phyloP scores from a whole-genome alignment of 2,113 vertebrate species.

The Pardalotus punctatus region DNA sequence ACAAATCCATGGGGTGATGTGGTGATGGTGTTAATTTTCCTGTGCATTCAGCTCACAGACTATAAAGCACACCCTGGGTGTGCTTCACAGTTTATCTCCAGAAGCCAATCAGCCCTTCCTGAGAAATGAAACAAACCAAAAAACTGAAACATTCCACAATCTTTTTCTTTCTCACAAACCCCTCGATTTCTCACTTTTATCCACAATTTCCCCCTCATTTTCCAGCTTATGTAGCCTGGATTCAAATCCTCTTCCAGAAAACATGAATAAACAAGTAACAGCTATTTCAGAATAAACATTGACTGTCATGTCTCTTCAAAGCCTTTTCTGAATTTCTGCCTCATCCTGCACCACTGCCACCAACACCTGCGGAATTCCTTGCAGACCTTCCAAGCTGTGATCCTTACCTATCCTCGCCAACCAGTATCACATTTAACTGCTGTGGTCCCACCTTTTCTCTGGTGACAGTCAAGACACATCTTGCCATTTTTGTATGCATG shows the following conservation, averaged over 20 bases:
- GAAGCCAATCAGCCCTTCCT: not conserved
- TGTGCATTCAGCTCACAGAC: not conserved
- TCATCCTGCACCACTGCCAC: not conserved
- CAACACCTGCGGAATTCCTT: not conserved
- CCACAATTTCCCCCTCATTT: not conserved
- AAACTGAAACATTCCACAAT: not conserved
- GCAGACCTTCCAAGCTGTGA: not conserved
- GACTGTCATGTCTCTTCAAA: not conserved
- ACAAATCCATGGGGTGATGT: not conserved
- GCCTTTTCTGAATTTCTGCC: not conserved
- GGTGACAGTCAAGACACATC: not conserved
- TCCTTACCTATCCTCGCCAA: not conserved
- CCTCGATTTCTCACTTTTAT: not conserved
- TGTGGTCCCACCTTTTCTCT: not conserved
- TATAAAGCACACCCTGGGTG: not conserved
- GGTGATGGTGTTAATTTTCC: not conserved
- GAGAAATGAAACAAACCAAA: not conserved
- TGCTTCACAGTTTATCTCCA: not conserved
- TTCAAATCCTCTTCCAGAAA: not conserved
- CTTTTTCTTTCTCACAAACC: not conserved
- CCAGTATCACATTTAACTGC: not conserved
- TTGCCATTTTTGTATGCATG: not conserved
- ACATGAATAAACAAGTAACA: not conserved
- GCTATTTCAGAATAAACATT: not conserved
- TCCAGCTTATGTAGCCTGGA: not conserved